Evolutionary conservation across 2,888 invertebrate genomes (phyloP).

Genomic region (Nowickia ferox): DNA sequence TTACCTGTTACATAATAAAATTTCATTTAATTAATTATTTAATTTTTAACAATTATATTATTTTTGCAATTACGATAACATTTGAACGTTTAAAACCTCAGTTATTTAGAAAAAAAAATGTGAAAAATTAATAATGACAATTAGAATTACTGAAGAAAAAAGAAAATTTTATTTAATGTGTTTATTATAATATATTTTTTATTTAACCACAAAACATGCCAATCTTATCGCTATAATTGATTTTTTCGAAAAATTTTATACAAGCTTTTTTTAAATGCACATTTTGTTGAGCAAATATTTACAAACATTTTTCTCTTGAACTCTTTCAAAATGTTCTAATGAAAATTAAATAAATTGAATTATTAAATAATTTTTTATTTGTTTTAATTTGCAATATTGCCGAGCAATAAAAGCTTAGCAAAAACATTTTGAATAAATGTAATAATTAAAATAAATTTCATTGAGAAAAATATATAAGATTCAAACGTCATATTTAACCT

Average conservation of each 20-base stretch:
- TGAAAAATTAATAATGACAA: conserved; percentile 6
- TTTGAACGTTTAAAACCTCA: not conserved
- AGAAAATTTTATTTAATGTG: conserved; percentile 37
- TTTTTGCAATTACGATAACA: not conserved
- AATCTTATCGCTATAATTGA: conserved; percentile 33
- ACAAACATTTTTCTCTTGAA: not conserved
- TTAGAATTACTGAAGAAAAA: conserved; percentile 25
- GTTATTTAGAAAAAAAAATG: not conserved
- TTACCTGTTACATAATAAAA: not conserved
- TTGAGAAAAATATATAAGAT: conserved; percentile 14
- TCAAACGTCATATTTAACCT: conserved; percentile 38
- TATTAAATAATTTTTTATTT: not conserved
- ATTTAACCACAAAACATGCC: conserved; percentile 44
- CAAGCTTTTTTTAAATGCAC: not conserved
- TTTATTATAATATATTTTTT: not conserved
- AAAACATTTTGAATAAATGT: not conserved
- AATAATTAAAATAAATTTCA: conserved; percentile 25
- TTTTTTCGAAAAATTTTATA: conserved; percentile 15
- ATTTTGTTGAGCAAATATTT: not conserved
- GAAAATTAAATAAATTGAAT: conserved; percentile 8
- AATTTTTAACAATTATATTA: conserved; percentile 10
- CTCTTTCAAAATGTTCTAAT: not conserved
- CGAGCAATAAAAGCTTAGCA: not conserved
- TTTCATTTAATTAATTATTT: not conserved
- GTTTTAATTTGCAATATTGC: conserved; percentile 7